These are phyloP conservation scores for Tetanocera ferruginea DNA, from an alignment of 2,888 invertebrate species.

Conservation along the genomic window DNA sequence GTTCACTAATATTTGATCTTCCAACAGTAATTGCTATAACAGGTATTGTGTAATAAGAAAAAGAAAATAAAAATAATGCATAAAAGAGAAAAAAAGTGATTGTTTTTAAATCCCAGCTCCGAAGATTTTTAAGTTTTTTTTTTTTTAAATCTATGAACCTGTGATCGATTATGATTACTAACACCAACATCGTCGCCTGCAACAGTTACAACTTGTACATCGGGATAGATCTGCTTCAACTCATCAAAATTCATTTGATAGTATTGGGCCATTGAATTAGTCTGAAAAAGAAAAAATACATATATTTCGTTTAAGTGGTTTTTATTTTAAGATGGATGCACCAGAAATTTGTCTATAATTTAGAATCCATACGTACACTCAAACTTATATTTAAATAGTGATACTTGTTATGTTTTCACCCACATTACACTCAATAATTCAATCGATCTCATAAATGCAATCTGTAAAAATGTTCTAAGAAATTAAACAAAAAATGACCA, in stretches of 20 bases:
- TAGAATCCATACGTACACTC: too few species aligned
- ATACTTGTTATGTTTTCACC: too few species aligned
- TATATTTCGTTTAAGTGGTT: not conserved
- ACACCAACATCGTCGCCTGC: conserved; percentile 65
- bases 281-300: not conserved
- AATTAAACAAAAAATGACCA: too few species aligned
- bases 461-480: too few species aligned
- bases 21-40: conserved; percentile 58
- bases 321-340: too few species aligned
- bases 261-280: conserved; percentile 76
- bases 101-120: conserved; percentile 37
- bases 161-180: conserved; percentile 57
- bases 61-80: conserved; percentile 18
- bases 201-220: conserved; percentile 69
- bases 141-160: conserved; percentile 53
- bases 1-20: conserved; percentile 70
- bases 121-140: conserved; percentile 43
- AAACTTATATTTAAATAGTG: too few species aligned
- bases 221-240: conserved; percentile 76
- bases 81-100: conserved; percentile 24
- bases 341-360: too few species aligned
- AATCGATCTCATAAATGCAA: too few species aligned
- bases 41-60: not conserved
- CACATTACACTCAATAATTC: too few species aligned
- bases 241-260: conserved; percentile 76